Percentiles rank a stretch among this genome's conserved stretches.
Evolutionary conservation across 2,888 invertebrate species (phyloP).

Genomic region (Heliconius sara): DNA sequence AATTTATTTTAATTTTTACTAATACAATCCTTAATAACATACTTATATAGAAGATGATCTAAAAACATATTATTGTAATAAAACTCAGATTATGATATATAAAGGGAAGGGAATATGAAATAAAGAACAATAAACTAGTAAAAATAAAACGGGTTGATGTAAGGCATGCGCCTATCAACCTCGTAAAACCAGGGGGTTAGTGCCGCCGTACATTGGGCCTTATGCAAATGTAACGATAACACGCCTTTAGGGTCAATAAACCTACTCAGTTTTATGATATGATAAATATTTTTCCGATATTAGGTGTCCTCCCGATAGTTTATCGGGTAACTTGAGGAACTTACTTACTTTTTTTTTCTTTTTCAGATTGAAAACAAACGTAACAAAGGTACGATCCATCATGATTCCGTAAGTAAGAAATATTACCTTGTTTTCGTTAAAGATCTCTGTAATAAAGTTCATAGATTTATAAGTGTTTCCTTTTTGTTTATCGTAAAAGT

Average conservation of each 20-base stretch:
- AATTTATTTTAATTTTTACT: too few species aligned
- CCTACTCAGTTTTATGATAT: constrained; percentile 78
- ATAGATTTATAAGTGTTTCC: constrained; percentile 5
- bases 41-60: background rate
- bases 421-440: constrained; percentile 4
- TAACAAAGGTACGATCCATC: constrained; percentile 54
- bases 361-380: constrained; percentile 47
- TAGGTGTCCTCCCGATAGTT: constrained; percentile 54
- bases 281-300: constrained; percentile 78
- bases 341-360: constrained; percentile 41
- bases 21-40: background rate
- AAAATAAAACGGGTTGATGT: constrained; percentile 40
- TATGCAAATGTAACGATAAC: constrained; percentile 82
- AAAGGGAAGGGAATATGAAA: constrained; percentile 31
- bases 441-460: constrained; percentile 11
- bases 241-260: constrained; percentile 81
- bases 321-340: constrained; percentile 51
- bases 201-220: constrained; percentile 61
- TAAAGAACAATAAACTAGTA: constrained; percentile 42
- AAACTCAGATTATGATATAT: constrained; percentile 28
- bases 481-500: constrained; percentile 6
- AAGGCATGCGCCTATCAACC: constrained; percentile 57
- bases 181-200: constrained; percentile 72
- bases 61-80: constrained; percentile 16
- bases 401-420: constrained; percentile 17